These are phyloP conservation scores for Dryobates pubescens DNA, from an alignment of 2,797 vertebrate species.

Conservation along the genomic window DNA sequence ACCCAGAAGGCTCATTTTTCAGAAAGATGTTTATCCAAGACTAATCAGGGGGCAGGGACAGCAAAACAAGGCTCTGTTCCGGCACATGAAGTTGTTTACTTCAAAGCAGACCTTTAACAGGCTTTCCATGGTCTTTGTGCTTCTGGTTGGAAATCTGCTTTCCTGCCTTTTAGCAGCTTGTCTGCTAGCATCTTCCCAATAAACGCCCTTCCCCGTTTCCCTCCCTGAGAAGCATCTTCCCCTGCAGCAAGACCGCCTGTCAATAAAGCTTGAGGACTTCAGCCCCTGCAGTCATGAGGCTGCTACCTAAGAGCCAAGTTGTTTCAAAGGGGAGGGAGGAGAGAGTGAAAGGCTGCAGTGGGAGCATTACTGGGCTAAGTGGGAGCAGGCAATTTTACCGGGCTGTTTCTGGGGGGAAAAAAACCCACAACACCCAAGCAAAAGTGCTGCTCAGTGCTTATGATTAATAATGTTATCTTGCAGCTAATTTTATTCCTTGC, in stretches of 20 bases:
- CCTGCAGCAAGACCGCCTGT: neutral
- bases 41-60: neutral
- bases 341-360: constrained; percentile 33
- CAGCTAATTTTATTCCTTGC: constrained; percentile 53
- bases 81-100: neutral
- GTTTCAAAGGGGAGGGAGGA: constrained; percentile 17
- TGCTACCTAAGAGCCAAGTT: neutral
- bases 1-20: neutral
- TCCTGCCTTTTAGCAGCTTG: neutral
- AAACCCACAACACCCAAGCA: neutral
- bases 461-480: constrained; percentile 54
- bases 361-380: neutral
- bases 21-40: neutral
- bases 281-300: neutral
- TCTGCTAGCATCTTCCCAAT: neutral
- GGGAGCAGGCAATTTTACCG: constrained; percentile 32
- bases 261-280: constrained; percentile 25
- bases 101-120: constrained; percentile 40
- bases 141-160: neutral
- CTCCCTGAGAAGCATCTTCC: neutral
- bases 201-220: neutral
- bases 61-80: neutral
- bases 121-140: neutral
- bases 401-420: constrained; percentile 67
- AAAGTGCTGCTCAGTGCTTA: constrained; percentile 37